Base-by-base conservation (phyloP, 2,888 invertebrate genomes). In the Boloria selene region DNA sequence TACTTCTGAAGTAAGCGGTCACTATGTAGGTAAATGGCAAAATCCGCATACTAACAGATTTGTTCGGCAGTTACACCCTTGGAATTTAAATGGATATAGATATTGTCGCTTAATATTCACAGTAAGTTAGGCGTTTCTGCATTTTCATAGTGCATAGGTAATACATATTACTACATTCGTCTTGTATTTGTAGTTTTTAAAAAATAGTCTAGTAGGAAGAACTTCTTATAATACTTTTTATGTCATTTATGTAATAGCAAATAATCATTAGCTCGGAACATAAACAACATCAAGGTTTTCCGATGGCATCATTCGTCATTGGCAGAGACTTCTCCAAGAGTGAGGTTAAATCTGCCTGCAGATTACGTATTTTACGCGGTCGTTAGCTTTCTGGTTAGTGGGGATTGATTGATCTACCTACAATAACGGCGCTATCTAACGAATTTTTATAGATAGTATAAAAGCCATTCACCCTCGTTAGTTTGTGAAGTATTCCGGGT, bases 1-100 rank as follows among this genome's bases (percentile, higher is more conserved):
- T 72, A 75, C 71, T 71, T 68, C 70, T 61, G 45, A 56, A 47
- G 62, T 61, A 50, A 66, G 60, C 68, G 64, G 59, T 61, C 65
- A 65, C 69, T 59, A 55, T 62, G 62, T 60, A 62, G 62, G 60
- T 70, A 67, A 68, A 67, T 67, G 65, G 67, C 65, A 54, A 70
- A 69, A 70, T 64, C 66, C 64, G 68, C 68, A 68, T 67, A 59
- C 61, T 67, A 31, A 65, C 65, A 60, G 62, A 64, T 58, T 61
- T 55, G 61, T 68, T 67, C 60, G 56, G 52, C 44, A 65, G 52
- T 61, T 64, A 50, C 26, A 49, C 42, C 16, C 18, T 1, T 61
- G 42, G 54, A 55, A 55, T 61, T 65, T 55, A 51, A 50, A 64
- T 64, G 45, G 38, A 31, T 51, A 47, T 58, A 45, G 44, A 16